Base-by-base conservation (phyloP, 2,888 invertebrate species). In the Drosophila macrothrix region DNA sequence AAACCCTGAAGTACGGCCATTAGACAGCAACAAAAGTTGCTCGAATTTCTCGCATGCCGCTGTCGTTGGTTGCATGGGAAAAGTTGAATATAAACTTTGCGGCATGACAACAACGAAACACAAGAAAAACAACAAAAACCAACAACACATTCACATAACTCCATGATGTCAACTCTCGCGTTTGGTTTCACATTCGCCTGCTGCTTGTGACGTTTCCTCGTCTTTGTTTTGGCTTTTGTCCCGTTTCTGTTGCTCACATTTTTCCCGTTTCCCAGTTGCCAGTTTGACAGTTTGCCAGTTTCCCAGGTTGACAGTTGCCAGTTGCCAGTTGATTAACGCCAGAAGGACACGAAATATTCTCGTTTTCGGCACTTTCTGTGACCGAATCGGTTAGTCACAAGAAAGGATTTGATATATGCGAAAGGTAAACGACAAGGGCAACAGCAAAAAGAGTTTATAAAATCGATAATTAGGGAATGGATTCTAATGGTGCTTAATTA, bases 51-150 rank as follows among this genome's bases (percentile, higher is more conserved):
- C 66, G 72, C 85, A 83, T 84, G 80, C 78, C 76, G 49, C 61
- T 73, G 78, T 35, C 43, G 33, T 46, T 29, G 59, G 62, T 70
- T 74, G 82, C 79, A 82, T 88, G 90, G 82, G 82, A 82, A 88
- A 90, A 85, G 88, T 90, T 89, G 81, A 85, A 87, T 89, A 90
- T 88, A 90, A 91, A 90, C 87, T 90, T 84, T 84, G 87, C 67
- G 84, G 90, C 90, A 78, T 77, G 84, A 82, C 84, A 80, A 79
- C 65, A 61, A 73, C 63, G 12, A 62, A 75, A 68, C 69, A 52
- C 52, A 41, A 54, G 29, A 70, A 41, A 41, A 61, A 49, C 5
- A 56, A 50, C 67, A 67, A 52, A 41, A 67, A 39, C 41, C 54
- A 64, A 64, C 50, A 69, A 66, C 59, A 59, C 70, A 76, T 70